Base-by-base conservation (phyloP, 1,140 invertebrate genomes). In the Hylyphantes graminicola region DNA sequence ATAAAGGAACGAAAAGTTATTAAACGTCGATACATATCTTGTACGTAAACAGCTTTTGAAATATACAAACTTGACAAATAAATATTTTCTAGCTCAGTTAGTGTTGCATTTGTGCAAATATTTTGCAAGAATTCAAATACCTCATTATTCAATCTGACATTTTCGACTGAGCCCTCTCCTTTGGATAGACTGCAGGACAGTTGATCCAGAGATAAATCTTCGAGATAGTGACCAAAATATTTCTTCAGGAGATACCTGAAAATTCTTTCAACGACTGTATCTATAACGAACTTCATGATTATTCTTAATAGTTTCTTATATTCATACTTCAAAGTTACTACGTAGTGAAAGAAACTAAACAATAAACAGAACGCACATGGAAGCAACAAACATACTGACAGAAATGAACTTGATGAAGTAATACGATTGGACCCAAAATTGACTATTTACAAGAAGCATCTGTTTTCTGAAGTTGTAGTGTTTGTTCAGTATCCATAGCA, bases 201-300 rank as follows among this genome's bases (percentile, higher is more conserved):
- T 61, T 64, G 48, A 19, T 77, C 54, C 65, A 64, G 75, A 12
- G 75, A 77, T 17, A 63, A 63, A 50, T 64, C 75, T 17, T 77
- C 75, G 10, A 77, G n/a, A 65, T 77, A 77, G n/a, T 63, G 59
- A 8, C 75, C 75, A 77, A 77, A 21, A 64, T 64, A 77, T 51
- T 17, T 50, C 65, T 77, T 77, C 13, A 77, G n/a, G 51, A 77
- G n/a, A 51, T 64, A 63, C 13, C 75, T 57, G 17, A 77, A 64
- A 13, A 77, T 59, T 48, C 75, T 17, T 51, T 77, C 65, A 15
- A 51, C 10, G 15, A 77, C 13, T n/a, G 59, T 15, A 51, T 77
- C 59, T 35, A 68, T 15, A 35, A 50, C 51, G 10, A 50, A 75
- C 54, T 59, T 75, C 73, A 75, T 68, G 65, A 68, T 68, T 11